Conservation (phyloP, 2,113 vertebrate genomes). For the Cyanoderma ruficeps region DNA sequence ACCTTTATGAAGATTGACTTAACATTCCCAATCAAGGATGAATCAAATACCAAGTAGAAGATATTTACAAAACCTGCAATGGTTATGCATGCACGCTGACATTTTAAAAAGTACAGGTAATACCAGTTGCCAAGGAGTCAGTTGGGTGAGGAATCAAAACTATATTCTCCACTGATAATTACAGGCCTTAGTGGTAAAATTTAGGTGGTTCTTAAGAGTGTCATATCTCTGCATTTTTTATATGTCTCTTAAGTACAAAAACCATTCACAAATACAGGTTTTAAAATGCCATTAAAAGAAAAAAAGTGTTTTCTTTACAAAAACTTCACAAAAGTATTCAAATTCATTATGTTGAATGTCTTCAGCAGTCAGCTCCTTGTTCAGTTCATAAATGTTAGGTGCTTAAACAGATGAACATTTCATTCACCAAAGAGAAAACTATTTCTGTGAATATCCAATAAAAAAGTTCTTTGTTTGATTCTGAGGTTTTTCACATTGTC, state of each 20-base stretch:
- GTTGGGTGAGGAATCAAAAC: neutral
- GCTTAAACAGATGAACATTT: neutral
- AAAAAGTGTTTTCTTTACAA: neutral
- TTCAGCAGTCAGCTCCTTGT: neutral
- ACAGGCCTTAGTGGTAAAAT: neutral
- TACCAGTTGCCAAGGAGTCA: neutral
- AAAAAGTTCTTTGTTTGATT: neutral
- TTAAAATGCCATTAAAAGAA: neutral
- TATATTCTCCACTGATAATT: neutral
- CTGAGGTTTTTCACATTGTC: too few relatives aligned
- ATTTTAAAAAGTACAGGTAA: neutral
- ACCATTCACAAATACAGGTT: neutral
- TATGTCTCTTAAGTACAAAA: neutral
- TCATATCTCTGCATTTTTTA: neutral
- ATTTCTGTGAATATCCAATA: neutral
- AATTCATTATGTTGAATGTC: neutral
- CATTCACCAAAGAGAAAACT: neutral
- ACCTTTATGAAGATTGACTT: neutral
- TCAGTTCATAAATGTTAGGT: neutral
- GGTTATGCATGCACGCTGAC: neutral
- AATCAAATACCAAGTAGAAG: neutral
- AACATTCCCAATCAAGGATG: neutral
- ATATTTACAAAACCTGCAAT: neutral
- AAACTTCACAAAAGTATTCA: neutral
- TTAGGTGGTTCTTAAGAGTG: neutral